phyloP scores from a whole-genome alignment of 1,140 invertebrate species.

The Calosoma granatense region DNA sequence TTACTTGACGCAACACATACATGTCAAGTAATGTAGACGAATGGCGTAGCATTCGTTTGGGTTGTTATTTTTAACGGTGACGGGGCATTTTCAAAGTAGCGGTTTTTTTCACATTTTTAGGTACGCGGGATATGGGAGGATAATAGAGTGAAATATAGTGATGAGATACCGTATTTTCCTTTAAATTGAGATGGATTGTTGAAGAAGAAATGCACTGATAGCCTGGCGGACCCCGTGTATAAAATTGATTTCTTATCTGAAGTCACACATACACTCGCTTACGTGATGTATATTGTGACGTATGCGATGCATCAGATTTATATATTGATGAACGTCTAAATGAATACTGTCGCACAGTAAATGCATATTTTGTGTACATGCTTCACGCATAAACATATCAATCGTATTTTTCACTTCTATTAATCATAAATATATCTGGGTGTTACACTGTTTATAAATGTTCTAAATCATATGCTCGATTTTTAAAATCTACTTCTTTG shows the following conservation, averaged over 20 bases:
- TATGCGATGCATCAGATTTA: neutral
- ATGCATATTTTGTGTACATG: slow-evolving; percentile 4
- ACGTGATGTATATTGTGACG: neutral
- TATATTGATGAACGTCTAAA: neutral
- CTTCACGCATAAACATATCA: too few relatives aligned
- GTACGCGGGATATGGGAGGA: slow-evolving; percentile 9
- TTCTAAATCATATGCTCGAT: too few relatives aligned
- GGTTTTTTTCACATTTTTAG: slow-evolving; percentile 7
- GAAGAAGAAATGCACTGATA: neutral
- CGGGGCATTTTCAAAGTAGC: slow-evolving; percentile 15
- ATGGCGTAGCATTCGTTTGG: slow-evolving; percentile 19
- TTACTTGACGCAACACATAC: slow-evolving; percentile 3
- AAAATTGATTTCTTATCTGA: slow-evolving; percentile 3
- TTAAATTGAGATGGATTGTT: slow-evolving; percentile 23
- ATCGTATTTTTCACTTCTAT: too few relatives aligned
- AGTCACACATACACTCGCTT: neutral
- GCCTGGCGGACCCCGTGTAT: neutral
- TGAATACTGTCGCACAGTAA: neutral
- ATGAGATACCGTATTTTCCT: slow-evolving; percentile 16
- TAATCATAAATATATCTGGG: too few relatives aligned
- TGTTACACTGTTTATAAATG: too few relatives aligned
- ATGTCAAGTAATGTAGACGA: slow-evolving; percentile 18
- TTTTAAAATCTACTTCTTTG: too few relatives aligned
- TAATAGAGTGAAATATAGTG: slow-evolving; percentile 22
- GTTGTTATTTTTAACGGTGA: slow-evolving; percentile 17